Evolutionary conservation across 1,140 invertebrate species (phyloP).

Genomic region (Araneus ventricosus): DNA sequence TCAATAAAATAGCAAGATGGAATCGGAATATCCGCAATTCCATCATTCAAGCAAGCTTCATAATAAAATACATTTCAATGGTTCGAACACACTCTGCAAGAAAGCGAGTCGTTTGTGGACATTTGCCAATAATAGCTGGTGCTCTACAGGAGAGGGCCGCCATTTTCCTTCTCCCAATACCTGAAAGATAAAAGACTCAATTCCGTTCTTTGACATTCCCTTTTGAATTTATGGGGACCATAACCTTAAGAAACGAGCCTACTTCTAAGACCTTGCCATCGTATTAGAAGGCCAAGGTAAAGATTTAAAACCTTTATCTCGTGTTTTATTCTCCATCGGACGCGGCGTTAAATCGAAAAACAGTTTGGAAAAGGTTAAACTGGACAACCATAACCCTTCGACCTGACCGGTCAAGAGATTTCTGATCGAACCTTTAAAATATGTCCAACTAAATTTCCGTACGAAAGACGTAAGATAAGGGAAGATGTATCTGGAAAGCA

Average conservation of each 20-base stretch:
- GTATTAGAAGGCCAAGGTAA: conserved; percentile 2
- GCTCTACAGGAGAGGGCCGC: neutral
- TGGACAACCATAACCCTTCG: conserved; percentile 18
- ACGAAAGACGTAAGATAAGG: too few species aligned
- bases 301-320: conserved; percentile 57
- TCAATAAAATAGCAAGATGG: too few species aligned
- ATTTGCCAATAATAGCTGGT: conserved; percentile 20
- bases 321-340: conserved; percentile 27
- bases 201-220: conserved; percentile 59
- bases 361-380: conserved; percentile 33
- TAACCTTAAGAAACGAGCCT: conserved; percentile 23
- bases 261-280: conserved; percentile 19
- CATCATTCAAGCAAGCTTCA: too few species aligned
- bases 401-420: neutral
- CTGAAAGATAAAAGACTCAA: conserved; percentile 57
- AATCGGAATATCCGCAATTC: too few species aligned
- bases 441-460: neutral
- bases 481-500: too few species aligned
- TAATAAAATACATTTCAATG: neutral
- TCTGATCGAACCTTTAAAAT: neutral
- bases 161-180: neutral
- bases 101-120: neutral
- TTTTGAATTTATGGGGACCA: conserved; percentile 55
- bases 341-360: conserved; percentile 46
- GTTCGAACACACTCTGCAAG: neutral